Percentiles rank a stretch among this genome's conserved stretches.
phyloP scores from a whole-genome alignment of 2,888 invertebrate genomes.

The Ellobium chinense region DNA sequence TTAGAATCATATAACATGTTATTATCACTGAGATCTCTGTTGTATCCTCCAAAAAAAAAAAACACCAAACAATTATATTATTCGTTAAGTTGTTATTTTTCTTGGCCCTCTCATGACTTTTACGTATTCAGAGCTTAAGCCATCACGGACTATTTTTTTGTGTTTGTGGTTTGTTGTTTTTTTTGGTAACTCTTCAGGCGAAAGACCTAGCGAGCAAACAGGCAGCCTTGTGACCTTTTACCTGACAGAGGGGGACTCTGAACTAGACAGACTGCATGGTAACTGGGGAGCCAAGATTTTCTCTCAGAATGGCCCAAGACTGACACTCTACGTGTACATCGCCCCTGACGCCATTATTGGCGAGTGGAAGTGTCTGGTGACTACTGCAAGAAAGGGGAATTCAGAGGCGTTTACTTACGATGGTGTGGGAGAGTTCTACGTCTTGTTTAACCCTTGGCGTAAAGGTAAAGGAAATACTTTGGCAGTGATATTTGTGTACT shows the following conservation, averaged over 20 bases:
- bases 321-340: slow-evolving; percentile 22
- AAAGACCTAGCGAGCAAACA: not conserved
- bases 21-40: too few relatives aligned
- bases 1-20: too few relatives aligned
- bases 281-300: not conserved
- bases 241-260: not conserved
- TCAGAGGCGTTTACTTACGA: not conserved
- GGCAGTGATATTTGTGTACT: too few relatives aligned
- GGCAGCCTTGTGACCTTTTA: not conserved
- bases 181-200: not conserved
- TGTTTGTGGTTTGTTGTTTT: too few relatives aligned
- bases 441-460: slow-evolving; percentile 47
- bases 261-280: not conserved
- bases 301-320: not conserved
- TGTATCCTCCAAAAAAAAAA: too few relatives aligned
- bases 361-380: slow-evolving; percentile 42
- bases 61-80: too few relatives aligned
- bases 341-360: slow-evolving; percentile 29
- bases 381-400: not conserved
- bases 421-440: not conserved
- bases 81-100: too few relatives aligned
- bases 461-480: slow-evolving; percentile 25
- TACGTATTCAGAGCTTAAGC: too few relatives aligned
- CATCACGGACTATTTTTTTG: too few relatives aligned
- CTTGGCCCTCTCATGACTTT: too few relatives aligned